Conservation (phyloP, 2,797 vertebrate species). For the Pseudochirops cupreus region DNA sequence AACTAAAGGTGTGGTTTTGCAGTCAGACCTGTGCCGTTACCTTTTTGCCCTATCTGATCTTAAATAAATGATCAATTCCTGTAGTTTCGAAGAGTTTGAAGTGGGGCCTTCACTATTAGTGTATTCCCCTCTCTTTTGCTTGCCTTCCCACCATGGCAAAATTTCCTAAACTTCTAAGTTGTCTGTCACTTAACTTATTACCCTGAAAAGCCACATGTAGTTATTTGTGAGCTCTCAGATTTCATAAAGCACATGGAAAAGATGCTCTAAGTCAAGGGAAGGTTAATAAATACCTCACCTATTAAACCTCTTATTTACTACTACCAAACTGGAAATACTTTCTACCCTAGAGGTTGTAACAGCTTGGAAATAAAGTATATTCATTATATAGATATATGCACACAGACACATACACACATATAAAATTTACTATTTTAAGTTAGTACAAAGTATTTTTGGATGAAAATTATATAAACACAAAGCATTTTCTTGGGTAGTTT, state of each 20-base stretch:
- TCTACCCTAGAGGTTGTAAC: constrained; percentile 21
- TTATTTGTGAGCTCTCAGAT: neutral
- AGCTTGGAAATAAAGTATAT: constrained; percentile 5
- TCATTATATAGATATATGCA: too few relatives aligned
- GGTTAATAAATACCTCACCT: neutral
- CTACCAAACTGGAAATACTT: neutral
- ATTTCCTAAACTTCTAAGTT: too few relatives aligned
- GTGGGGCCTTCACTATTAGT: neutral
- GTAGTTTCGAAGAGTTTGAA: neutral
- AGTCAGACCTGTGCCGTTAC: neutral
- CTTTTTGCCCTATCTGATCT: neutral
- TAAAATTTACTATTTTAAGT: constrained; percentile 5
- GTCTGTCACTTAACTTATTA: too few relatives aligned
- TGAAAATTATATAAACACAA: constrained; percentile 2
- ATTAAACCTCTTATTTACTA: neutral
- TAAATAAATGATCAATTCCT: too few relatives aligned
- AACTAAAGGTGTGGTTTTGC: neutral
- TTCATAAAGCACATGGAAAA: neutral
- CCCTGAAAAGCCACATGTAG: neutral
- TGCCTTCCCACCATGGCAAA: too few relatives aligned
- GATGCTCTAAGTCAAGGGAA: neutral
- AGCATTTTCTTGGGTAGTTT: neutral
- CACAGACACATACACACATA: too few relatives aligned
- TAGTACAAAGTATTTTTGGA: constrained; percentile 12
- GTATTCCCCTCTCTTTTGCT: too few relatives aligned